Evolutionary conservation across 1,140 invertebrate genomes (phyloP).

Genomic region (Dryas iulia): DNA sequence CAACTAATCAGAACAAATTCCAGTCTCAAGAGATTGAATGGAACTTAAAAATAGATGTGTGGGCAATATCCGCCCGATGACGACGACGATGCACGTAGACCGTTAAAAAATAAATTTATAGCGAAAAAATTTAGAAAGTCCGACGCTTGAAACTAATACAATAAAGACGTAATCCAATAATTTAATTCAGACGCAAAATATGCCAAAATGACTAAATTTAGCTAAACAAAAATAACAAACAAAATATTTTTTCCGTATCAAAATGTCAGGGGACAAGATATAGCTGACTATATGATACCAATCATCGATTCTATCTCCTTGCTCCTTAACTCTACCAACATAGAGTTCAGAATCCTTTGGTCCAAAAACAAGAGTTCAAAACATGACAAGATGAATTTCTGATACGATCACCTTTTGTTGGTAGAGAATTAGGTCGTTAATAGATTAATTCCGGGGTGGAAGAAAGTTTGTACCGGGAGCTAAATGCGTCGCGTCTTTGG

Average conservation of each 20-base stretch:
- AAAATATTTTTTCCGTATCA: constrained; percentile 52
- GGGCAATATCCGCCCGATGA: constrained; percentile 35
- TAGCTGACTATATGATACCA: neutral
- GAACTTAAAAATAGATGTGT: constrained; percentile 44
- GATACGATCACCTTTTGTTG: constrained; percentile 28
- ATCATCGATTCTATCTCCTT: neutral
- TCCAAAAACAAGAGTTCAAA: too few relatives aligned
- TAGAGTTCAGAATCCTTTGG: constrained; percentile 46
- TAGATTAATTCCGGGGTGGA: constrained; percentile 41
- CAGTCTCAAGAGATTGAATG: constrained; percentile 45
- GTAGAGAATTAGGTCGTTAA: constrained; percentile 48
- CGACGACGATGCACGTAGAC: constrained; percentile 1
- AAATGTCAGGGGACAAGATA: constrained; percentile 61
- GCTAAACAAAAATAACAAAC: constrained; percentile 30
- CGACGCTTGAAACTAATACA: neutral
- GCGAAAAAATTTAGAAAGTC: neutral
- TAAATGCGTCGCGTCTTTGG: constrained; percentile 71
- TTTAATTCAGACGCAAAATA: too few relatives aligned
- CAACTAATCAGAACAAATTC: constrained; percentile 6
- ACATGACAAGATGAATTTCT: constrained; percentile 32
- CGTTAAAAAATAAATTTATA: neutral
- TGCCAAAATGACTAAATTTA: neutral
- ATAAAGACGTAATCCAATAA: too few relatives aligned
- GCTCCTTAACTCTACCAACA: constrained; percentile 16
- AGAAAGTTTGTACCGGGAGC: constrained; percentile 64